Conservation (phyloP, 92 coral and sea anemone genomes). For the Epizoanthus scotinus region DNA sequence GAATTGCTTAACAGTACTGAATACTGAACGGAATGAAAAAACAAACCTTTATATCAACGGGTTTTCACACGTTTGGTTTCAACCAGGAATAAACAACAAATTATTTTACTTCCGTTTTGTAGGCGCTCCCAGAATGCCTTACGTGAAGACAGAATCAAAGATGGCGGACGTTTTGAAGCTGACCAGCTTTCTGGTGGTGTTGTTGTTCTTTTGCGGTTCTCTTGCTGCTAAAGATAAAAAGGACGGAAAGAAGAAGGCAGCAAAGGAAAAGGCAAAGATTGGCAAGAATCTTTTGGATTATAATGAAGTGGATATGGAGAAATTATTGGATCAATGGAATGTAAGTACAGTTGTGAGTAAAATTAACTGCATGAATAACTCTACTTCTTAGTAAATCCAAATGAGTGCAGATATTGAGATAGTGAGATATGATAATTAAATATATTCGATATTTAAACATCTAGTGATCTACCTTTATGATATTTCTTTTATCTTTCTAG, state of each 20-base stretch:
- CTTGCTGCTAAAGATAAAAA: constrained; percentile 49
- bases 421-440: too few species aligned
- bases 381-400: too few species aligned
- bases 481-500: too few species aligned
- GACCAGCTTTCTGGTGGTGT: constrained; percentile 26
- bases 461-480: too few species aligned
- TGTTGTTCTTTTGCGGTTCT: constrained; percentile 34
- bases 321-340: constrained; percentile 94
- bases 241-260: constrained; percentile 42
- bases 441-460: too few species aligned
- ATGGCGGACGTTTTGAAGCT: constrained; percentile 45
- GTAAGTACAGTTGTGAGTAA: constrained; percentile 50
- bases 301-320: constrained; percentile 83
- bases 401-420: too few species aligned
- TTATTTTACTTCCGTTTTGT: not conserved
- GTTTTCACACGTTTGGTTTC: not conserved
- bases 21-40: too few species aligned
- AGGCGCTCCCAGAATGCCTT: constrained; percentile 1
- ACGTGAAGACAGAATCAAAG: not conserved
- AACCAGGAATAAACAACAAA: not conserved
- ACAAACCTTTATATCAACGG: too few species aligned
- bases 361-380: not conserved
- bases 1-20: too few species aligned
- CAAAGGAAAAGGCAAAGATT: constrained; percentile 72
- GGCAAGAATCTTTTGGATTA: constrained; percentile 89